Conservation (phyloP, 2,113 vertebrate species). For the Callospermophilus lateralis region DNA sequence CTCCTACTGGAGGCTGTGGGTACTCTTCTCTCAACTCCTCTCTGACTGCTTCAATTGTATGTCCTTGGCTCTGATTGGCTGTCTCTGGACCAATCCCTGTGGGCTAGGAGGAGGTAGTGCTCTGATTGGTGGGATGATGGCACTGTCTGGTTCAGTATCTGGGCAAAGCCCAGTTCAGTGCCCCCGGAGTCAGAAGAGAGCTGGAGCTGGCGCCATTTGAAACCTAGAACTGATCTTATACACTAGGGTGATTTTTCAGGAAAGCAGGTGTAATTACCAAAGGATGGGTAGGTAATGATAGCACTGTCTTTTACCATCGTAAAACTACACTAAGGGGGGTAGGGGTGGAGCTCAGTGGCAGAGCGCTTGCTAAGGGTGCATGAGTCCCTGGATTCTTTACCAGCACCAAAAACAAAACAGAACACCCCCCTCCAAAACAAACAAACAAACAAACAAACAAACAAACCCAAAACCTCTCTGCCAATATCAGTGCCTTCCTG, state of each 20-base stretch:
- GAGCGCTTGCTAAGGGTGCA: background rate
- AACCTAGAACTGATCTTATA: background rate
- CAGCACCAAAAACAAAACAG: background rate
- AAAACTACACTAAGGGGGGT: no score
- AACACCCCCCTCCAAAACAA: no score
- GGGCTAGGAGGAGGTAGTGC: background rate
- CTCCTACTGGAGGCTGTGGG: background rate
- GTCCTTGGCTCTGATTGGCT: constrained; percentile 44
- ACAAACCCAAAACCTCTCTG: no score
- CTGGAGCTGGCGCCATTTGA: background rate
- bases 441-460: no score
- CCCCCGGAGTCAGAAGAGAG: no score
- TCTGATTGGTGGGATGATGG: constrained; percentile 22
- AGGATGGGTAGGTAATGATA: background rate
- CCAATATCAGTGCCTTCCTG: no score
- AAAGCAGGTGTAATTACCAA: background rate
- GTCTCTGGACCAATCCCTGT: constrained; percentile 34
- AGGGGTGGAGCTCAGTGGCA: background rate
- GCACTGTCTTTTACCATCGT: background rate
- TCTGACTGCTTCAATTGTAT: background rate
- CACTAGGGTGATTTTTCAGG: background rate
- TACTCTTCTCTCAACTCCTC: background rate
- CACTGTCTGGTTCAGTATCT: background rate
- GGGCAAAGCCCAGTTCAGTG: background rate
- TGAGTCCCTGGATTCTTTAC: background rate